Conservation (phyloP, 2,888 invertebrate species). For the Sipha maydis region DNA sequence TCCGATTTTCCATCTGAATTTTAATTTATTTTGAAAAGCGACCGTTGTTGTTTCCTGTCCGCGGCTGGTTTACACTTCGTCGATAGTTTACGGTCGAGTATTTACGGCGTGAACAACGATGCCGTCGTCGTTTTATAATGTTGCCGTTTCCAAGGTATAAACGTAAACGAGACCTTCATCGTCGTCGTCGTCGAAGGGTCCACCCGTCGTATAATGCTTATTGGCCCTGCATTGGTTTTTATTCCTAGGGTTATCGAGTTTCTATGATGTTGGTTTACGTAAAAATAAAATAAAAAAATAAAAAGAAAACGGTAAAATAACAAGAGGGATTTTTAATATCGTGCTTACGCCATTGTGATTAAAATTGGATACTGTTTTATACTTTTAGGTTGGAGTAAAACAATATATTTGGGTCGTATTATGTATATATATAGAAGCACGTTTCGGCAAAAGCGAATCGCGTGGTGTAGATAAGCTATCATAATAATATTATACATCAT, state of each 20-base stretch:
- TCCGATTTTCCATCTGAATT: conserved; percentile 38
- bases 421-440: neutral
- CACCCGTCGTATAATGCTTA: conserved; percentile 25
- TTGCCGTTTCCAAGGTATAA: conserved; percentile 18
- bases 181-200: conserved; percentile 15
- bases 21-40: conserved; percentile 58
- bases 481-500: neutral
- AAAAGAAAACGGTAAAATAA: neutral
- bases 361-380: neutral
- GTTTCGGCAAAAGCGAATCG: neutral
- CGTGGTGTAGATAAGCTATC: neutral
- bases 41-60: conserved; percentile 60
- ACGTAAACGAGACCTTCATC: neutral
- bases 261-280: conserved; percentile 15
- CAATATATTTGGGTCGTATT: neutral
- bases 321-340: neutral
- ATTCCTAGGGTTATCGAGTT: conserved; percentile 24
- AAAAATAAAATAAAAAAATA: neutral
- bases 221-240: conserved; percentile 25
- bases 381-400: neutral
- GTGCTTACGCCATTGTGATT: neutral
- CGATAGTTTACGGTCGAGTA: conserved; percentile 52
- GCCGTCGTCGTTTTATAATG: conserved; percentile 43
- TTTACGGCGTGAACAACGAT: conserved; percentile 47
- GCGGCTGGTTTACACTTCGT: conserved; percentile 45